phyloP scores from a whole-genome alignment of 2,113 vertebrate species.

The Pseudopipra pipra region DNA sequence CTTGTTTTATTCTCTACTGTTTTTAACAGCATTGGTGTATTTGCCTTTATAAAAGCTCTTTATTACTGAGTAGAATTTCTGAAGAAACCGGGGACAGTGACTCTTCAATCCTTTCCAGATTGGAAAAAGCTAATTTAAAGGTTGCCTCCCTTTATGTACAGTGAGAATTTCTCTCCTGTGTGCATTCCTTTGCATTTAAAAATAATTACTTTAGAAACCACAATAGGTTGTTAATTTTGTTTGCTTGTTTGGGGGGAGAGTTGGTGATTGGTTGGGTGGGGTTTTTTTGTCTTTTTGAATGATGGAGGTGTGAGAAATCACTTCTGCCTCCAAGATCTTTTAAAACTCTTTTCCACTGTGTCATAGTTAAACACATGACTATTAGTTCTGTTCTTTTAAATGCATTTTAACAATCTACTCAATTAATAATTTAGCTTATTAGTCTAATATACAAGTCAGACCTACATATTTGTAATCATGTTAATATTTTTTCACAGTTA shows the following conservation, averaged over 20 bases:
- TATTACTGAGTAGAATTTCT: background rate
- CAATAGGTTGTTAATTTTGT: background rate
- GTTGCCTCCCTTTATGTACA: background rate
- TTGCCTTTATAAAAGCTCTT: background rate
- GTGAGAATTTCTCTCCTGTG: background rate
- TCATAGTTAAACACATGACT: background rate
- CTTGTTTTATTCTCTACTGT: fast-evolving
- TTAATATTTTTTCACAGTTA: background rate
- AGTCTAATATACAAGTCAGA: background rate
- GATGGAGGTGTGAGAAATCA: background rate
- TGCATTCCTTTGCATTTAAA: background rate
- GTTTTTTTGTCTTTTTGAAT: background rate
- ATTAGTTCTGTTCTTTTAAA: background rate
- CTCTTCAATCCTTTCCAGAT: background rate
- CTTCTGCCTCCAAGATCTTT: background rate
- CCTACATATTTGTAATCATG: background rate
- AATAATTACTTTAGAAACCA: background rate
- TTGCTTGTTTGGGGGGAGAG: background rate
- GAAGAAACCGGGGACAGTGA: background rate
- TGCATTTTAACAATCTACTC: background rate
- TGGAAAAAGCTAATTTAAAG: background rate
- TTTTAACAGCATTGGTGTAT: background rate
- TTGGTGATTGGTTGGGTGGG: background rate
- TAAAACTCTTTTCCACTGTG: background rate
- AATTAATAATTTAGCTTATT: background rate